Evolutionary conservation across 37 sponge, comb jelly and placozoan genomes (phyloP), one percentile per base, ranked within the genome.

Genomic region (Trichoplax adhaerens): DNA sequence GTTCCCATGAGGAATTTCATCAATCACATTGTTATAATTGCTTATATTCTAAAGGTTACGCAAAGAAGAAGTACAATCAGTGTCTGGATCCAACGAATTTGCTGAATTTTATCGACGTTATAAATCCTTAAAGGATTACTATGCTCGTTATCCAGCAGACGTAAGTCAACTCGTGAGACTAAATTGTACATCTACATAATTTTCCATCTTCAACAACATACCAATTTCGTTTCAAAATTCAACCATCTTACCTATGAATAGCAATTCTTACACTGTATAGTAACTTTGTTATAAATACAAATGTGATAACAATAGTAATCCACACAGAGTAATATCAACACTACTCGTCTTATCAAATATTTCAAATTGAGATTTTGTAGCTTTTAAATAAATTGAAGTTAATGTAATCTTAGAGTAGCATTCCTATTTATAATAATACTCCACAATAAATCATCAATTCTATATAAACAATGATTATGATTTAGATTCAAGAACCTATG

Each of bases 31-130:
- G 69, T 52, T 52, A 8, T 12, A 53, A 10, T 12, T n/a, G 62
- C 10, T 60, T 52, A 48, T 10, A 53, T 67, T 10, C 8, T 67
- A 10, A 64, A 85, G 91, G 0, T 53, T 83, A 7, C 68, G 93
- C 3, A 69, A 83, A 61, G 83, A 91, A 68, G 98, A 96, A 79
- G 77, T 96, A 1, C 74, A 62, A 0, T 48, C 74, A 5, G 65
- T 90, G 61, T 79, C 82, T 64, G 93, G 93, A 46, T 80, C 84
- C 29, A 95, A 96, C 73, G 93, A 96, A 68, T 88, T 96, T 79
- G 76, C 74, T n/a, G 98, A 96, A 77, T 96, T 91, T 60, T 96
- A 96, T 75, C 77, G 84, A n/a, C 73, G 88, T 50, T 76, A 91
- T 66, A 88, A 82, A 66, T 77, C 80, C 3, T 12, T 86, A 51